phyloP scores from a whole-genome alignment of 37 sponge, comb jelly and placozoan genomes.

The Chondrilla cf. caribensis region DNA sequence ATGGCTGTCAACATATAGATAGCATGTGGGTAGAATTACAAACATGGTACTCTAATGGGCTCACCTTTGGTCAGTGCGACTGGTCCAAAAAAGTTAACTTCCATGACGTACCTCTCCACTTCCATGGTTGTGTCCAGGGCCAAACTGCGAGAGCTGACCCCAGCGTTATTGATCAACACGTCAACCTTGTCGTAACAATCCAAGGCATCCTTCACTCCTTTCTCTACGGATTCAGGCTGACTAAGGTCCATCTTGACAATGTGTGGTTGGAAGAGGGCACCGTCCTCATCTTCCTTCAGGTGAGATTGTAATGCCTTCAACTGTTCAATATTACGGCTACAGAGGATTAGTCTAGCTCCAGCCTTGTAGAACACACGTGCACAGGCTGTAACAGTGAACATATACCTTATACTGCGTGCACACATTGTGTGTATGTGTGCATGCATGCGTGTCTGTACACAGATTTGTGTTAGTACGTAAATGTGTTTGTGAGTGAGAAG shows the following conservation, averaged over 20 bases:
- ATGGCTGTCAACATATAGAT: too few relatives aligned
- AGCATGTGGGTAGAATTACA: too few relatives aligned
- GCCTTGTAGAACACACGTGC: slow-evolving; percentile 46
- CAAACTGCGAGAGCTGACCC: slow-evolving; percentile 64
- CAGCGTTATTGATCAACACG: slow-evolving; percentile 81
- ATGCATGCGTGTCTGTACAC: too few relatives aligned
- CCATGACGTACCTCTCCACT: slow-evolving; percentile 72
- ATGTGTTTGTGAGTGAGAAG: too few relatives aligned
- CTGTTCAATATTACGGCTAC: slow-evolving; percentile 47
- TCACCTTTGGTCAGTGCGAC: slow-evolving; percentile 74
- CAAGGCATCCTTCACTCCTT: slow-evolving; percentile 29
- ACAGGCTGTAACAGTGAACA: slow-evolving; percentile 56
- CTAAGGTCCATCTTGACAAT: slow-evolving; percentile 55
- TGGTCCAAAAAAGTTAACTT: slow-evolving; percentile 82
- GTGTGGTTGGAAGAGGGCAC: slow-evolving; percentile 30
- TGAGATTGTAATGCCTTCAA: slow-evolving; percentile 49
- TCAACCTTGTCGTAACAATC: slow-evolving; percentile 54
- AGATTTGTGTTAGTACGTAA: too few relatives aligned
- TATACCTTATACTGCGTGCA: too few relatives aligned
- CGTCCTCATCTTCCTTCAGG: slow-evolving; percentile 22
- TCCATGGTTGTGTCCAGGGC: slow-evolving; percentile 52
- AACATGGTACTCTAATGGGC: background rate
- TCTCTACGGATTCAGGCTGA: slow-evolving; percentile 43
- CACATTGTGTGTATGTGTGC: too few relatives aligned
- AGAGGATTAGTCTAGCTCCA: slow-evolving; percentile 73